Percentiles rank a stretch among this genome's conserved stretches.
These are phyloP conservation scores for Rhea pennata DNA, from an alignment of 2,113 vertebrate species.

Conservation along the genomic window DNA sequence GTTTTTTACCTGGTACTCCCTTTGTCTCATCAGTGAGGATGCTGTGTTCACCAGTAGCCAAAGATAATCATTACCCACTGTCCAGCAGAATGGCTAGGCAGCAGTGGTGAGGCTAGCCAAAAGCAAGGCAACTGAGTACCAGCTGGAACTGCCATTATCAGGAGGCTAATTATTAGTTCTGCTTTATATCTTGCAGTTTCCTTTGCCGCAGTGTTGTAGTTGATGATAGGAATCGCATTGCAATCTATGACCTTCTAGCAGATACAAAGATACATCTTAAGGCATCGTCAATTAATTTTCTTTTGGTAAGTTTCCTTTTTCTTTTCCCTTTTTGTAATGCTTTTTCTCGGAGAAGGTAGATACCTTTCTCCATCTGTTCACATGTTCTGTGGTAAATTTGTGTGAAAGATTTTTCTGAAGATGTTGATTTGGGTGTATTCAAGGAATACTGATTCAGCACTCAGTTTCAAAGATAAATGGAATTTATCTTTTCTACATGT, in stretches of 20 bases:
- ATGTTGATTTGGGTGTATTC: not conserved
- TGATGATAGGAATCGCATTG: slow-evolving; percentile 77
- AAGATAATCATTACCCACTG: not conserved
- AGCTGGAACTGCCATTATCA: not conserved
- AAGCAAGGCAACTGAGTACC: not conserved
- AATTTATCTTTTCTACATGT: not conserved
- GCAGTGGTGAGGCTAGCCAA: not conserved
- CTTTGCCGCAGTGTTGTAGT: slow-evolving; percentile 88
- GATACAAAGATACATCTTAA: slow-evolving; percentile 79
- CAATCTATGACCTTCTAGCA: slow-evolving; percentile 78
- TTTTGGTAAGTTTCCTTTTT: slow-evolving; percentile 83
- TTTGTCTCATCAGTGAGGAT: fast-evolving
- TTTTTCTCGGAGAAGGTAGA: not conserved
- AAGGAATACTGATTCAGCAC: not conserved
- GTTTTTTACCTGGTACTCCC: fast-evolving
- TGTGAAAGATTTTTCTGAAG: not conserved
- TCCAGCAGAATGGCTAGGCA: not conserved
- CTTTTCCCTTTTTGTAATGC: not conserved
- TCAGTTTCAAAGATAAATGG: not conserved
- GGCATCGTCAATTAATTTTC: slow-evolving; percentile 73
- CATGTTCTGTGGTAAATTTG: not conserved
- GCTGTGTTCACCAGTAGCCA: not conserved
- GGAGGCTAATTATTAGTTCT: not conserved
- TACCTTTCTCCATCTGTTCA: not conserved
- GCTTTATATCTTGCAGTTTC: slow-evolving; percentile 74